Evolutionary conservation across 1,140 invertebrate species (phyloP), one percentile per base, ranked within the genome.

Genomic region (Potamilus streckersoni): DNA sequence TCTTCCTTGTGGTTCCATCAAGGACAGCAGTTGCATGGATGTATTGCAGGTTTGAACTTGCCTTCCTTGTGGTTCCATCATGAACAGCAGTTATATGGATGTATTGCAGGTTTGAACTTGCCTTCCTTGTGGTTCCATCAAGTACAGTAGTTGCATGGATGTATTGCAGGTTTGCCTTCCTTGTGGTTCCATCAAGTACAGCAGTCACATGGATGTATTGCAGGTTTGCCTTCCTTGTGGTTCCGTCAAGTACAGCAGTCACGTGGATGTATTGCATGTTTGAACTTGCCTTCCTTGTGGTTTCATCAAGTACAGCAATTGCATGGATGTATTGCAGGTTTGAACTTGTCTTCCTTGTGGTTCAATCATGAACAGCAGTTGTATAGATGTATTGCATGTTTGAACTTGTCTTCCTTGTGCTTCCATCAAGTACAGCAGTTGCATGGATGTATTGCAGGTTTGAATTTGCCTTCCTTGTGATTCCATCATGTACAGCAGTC

Each of bases 1-100:
- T 95, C 95, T 20, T 95, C 94, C 82, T 89, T 96, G n/a, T 96
- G 95, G 95, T 96, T 95, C 89, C 95, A 96, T 88, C 95, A 96
- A 90, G 95, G 96, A 0, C 89, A 87, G 63, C 95, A 96, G 85
- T 31, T 2, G 3, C 27, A 31, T 31, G 27, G 27, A 31, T 31
- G 27, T 31, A 31, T 31, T 31, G 27, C 27, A 31, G 27, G 27
- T 31, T 31, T 31, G 27, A 2, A 31, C 2, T 31, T 31, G 27
- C 1, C 27, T 31, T 31, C 27, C 4, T 89, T 96, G n/a, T 96
- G 95, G 95, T 96, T 95, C 89, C 95, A 96, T 88, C 95, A 96
- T 90, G 95, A 96, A 0, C 89, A 87, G 63, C 95, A 96, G 85
- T 95, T 94, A 69, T 95, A 96, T 85, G 93, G 92, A 61, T 96